Evolutionary conservation across 2,797 vertebrate species (phyloP).

Genomic region (Amblyraja radiata): DNA sequence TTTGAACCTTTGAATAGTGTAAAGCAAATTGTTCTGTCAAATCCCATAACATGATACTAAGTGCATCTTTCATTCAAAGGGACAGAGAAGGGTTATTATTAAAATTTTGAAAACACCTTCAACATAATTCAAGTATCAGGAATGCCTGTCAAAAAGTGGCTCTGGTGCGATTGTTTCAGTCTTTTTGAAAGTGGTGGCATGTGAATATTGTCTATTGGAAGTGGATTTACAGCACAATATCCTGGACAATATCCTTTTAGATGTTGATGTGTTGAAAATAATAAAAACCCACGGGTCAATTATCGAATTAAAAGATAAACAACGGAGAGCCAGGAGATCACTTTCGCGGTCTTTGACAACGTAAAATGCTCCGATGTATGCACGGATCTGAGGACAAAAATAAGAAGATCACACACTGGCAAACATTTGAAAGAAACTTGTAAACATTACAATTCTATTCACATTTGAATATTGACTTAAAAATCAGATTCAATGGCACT

Average conservation of each 20-base stretch:
- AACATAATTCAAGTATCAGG: not conserved
- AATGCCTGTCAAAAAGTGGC: not conserved
- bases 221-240: conserved; percentile 55
- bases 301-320: conserved; percentile 82
- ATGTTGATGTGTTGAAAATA: conserved; percentile 69
- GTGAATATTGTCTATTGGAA: conserved; percentile 35
- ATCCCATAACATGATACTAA: not conserved
- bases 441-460: not conserved
- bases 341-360: conserved; percentile 7
- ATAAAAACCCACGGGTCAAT: conserved; percentile 85
- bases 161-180: not conserved
- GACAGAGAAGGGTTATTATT: not conserved
- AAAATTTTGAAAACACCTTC: not conserved
- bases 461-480: not conserved
- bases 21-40: not conserved
- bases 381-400: conserved; percentile 63
- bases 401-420: not conserved
- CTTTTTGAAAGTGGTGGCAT: not conserved
- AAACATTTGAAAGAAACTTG: not conserved
- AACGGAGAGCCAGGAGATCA: conserved; percentile 73
- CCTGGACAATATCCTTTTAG: conserved; percentile 67
- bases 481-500: not conserved
- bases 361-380: conserved; percentile 65
- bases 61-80: not conserved
- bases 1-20: not conserved